Base-by-base conservation (phyloP, 37 sponge, comb jelly and placozoan genomes). In the Aplysina aerophoba region DNA sequence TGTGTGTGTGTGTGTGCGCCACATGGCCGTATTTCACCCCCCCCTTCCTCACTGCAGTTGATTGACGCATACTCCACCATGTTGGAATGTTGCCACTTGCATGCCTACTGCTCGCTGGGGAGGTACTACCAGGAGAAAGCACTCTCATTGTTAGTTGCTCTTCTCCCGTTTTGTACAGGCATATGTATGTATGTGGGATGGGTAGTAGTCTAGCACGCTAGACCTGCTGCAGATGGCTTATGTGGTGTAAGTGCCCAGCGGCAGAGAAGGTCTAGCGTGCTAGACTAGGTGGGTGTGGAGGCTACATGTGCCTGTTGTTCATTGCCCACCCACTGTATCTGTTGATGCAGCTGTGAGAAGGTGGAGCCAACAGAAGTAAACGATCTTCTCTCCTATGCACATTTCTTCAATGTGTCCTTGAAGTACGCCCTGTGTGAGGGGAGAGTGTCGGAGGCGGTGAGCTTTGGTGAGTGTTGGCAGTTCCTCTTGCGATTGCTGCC, bases 51-150 rank as follows among this genome's bases (percentile, higher is more conserved):
- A 22, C 34, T 72, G n/a, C 71, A 91, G 92, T 81, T 95, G 50
- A 37, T 95, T 74, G 93, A 92, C 20, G 90, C 95, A 0, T 95
- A 95, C 85, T 80, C 93, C 50, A 84, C 86, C 13, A 85, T 92
- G 86, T 85, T 95, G 36, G 90, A 90, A 61, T 92, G 95, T 68
- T 92, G 92, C 65, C 90, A 92, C 73, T 67, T 77, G 44, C 89
- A 90, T 35, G 65, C 80, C 21, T 79, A 81, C 41, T 73, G 79
- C 50, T 66, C 83, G 3, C 66, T 92, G 17, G 87, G 80, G 1
- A 83, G 77, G 64, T 34, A 68, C 38, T 93, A 89, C 38, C 24
- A 84, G 27, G 80, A 85, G 62, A 74, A 84, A 54, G 88, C 89
- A 15, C 58, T 88, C 34, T 34, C 59, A 4, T 65, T 69, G 91